Evolutionary conservation across 2,797 vertebrate species (phyloP).

Genomic region (Semaprochilodus insignis): DNA sequence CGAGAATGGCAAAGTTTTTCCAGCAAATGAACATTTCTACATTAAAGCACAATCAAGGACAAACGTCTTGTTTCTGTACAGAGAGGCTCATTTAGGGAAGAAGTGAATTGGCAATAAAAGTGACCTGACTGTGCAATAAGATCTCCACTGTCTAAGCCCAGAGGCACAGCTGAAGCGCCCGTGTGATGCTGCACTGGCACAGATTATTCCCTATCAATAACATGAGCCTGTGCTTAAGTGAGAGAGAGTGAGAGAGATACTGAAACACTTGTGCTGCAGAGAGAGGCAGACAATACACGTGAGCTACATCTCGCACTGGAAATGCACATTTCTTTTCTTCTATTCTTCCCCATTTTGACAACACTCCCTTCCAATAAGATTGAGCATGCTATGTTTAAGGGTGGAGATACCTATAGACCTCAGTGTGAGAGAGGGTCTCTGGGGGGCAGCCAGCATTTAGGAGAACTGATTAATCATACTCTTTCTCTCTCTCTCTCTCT

Average conservation of each 20-base stretch:
- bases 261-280: slow-evolving; percentile 16
- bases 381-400: slow-evolving; percentile 50
- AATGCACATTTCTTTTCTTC: slow-evolving; percentile 23
- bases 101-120: slow-evolving; percentile 50
- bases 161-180: slow-evolving; percentile 27
- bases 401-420: slow-evolving; percentile 56
- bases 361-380: slow-evolving; percentile 50
- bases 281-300: slow-evolving; percentile 22
- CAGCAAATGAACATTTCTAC: slow-evolving; percentile 35
- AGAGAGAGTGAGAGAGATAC: background rate
- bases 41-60: slow-evolving; percentile 33
- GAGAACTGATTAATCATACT: slow-evolving; percentile 63
- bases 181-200: slow-evolving; percentile 9
- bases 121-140: slow-evolving; percentile 44
- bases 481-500: slow-evolving; percentile 33
- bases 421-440: slow-evolving; percentile 48
- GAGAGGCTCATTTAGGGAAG: slow-evolving; percentile 29
- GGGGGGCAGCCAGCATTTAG: slow-evolving; percentile 56
- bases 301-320: slow-evolving; percentile 8
- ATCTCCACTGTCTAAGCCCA: slow-evolving; percentile 28
- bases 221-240: background rate
- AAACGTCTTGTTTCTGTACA: background rate
- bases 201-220: slow-evolving; percentile 47
- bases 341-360: slow-evolving; percentile 33
- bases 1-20: slow-evolving; percentile 25